phyloP scores from a whole-genome alignment of 2,797 vertebrate species.

The Cheirogaleus major region DNA sequence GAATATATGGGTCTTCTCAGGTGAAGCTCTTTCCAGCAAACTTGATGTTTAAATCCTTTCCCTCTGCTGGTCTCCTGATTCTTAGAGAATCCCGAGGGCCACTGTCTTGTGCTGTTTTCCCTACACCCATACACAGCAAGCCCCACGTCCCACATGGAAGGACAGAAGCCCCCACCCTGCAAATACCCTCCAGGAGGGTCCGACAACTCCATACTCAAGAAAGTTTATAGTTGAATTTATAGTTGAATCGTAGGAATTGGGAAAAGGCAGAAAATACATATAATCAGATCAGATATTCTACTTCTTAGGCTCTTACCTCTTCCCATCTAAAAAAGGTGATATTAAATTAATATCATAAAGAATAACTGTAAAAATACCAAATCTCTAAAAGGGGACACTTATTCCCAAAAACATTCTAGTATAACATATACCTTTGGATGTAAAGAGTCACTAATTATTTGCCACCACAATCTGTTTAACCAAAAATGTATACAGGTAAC shows the following conservation, averaged over 20 bases:
- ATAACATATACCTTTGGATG: not conserved
- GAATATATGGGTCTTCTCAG: not conserved
- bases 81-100: not conserved
- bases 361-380: not conserved
- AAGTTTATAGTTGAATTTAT: not conserved
- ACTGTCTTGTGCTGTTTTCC: not conserved
- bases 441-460: not conserved
- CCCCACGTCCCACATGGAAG: rapidly evolving
- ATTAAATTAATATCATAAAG: not conserved
- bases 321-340: not conserved
- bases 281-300: not conserved
- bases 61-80: not conserved
- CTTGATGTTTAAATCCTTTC: not conserved
- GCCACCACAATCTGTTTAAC: not conserved
- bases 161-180: not conserved
- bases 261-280: not conserved
- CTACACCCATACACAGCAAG: not conserved
- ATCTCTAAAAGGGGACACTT: not conserved
- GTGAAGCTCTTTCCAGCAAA: not conserved
- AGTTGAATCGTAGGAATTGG: not conserved
- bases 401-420: not conserved
- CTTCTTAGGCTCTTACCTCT: not conserved
- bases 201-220: not conserved
- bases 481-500: not conserved
- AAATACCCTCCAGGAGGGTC: not conserved